phyloP scores from a whole-genome alignment of 2,888 invertebrate species.

The Nephrocerus scutellatus region DNA sequence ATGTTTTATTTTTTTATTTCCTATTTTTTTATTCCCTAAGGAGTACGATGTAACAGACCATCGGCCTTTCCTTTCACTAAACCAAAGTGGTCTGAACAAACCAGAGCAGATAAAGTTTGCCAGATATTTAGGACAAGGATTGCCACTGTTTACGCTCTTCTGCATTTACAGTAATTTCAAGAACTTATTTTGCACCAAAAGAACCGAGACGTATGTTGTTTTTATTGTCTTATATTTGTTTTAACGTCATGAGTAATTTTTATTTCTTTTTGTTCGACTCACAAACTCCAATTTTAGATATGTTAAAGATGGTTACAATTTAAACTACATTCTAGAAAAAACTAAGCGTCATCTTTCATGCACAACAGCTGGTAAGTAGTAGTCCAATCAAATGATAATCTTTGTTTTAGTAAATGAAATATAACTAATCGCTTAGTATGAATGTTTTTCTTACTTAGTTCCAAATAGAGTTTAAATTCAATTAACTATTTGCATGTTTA shows the following conservation, averaged over 20 bases:
- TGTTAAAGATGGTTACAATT: constrained; percentile 47
- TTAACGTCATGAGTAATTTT: neutral
- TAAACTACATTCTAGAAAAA: constrained; percentile 47
- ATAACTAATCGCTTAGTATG: neutral
- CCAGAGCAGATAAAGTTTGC: constrained; percentile 48
- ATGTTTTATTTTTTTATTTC: neutral
- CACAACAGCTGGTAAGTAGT: constrained; percentile 46
- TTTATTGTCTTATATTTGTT: constrained; percentile 1
- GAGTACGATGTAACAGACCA: constrained; percentile 46
- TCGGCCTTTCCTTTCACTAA: constrained; percentile 44
- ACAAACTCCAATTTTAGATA: too few species aligned
- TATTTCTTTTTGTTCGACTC: constrained; percentile 8
- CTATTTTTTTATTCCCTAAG: constrained; percentile 25
- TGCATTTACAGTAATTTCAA: constrained; percentile 49
- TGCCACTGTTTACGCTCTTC: constrained; percentile 46
- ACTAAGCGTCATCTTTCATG: constrained; percentile 46
- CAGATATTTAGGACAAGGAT: constrained; percentile 45
- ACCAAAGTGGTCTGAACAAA: constrained; percentile 46
- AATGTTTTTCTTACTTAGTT: too few species aligned
- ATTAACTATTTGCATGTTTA: too few species aligned
- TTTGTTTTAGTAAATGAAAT: neutral
- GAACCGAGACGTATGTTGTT: constrained; percentile 45
- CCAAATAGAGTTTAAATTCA: too few species aligned
- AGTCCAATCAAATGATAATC: neutral
- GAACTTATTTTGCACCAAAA: constrained; percentile 47